These are phyloP conservation scores for Anser brachyrhynchus DNA, from an alignment of 2,113 vertebrate genomes.

Conservation along the genomic window DNA sequence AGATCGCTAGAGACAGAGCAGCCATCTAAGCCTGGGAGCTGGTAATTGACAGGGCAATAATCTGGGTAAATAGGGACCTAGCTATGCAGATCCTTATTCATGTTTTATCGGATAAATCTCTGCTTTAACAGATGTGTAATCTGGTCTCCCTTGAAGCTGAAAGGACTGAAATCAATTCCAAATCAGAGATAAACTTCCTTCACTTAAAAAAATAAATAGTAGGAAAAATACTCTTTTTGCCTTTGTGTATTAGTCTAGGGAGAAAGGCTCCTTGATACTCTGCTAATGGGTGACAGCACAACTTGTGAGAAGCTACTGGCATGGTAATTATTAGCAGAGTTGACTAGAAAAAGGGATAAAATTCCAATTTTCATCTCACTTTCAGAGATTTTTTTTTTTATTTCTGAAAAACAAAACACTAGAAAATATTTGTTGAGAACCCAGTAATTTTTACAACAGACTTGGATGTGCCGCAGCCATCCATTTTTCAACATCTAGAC, in stretches of 20 bases:
- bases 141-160: background rate
- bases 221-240: background rate
- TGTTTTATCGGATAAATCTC: background rate
- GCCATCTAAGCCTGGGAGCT: background rate
- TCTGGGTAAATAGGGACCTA: background rate
- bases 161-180: background rate
- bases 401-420: background rate
- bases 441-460: background rate
- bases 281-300: background rate
- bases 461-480: background rate
- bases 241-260: background rate
- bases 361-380: background rate
- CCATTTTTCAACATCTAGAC: conserved; percentile 14
- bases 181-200: background rate
- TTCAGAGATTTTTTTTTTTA: background rate
- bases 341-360: background rate
- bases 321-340: background rate
- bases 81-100: background rate
- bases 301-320: background rate
- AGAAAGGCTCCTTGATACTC: rapidly evolving
- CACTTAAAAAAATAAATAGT: background rate
- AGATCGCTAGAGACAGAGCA: background rate
- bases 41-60: background rate
- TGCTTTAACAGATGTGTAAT: background rate
- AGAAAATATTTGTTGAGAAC: background rate